Percentiles rank a stretch among this genome's conserved stretches.
Evolutionary conservation across 2,113 vertebrate species (phyloP).

Genomic region (Buteo buteo): DNA sequence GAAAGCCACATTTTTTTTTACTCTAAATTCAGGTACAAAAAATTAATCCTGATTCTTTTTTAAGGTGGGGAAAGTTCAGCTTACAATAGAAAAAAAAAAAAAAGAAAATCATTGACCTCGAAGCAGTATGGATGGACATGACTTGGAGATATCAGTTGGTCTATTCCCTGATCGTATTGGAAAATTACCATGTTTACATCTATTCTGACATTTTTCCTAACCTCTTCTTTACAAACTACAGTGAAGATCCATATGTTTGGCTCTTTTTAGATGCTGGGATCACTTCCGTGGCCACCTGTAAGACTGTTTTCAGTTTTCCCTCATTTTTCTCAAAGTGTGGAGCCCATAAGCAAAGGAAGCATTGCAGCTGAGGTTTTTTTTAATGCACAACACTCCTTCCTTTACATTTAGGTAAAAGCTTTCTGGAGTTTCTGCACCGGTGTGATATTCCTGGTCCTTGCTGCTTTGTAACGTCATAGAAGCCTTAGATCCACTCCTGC

Average conservation of each 20-base stretch:
- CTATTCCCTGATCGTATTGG: accelerated
- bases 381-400: not conserved
- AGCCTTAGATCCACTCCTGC: not conserved
- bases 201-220: not conserved
- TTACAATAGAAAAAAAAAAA: not conserved
- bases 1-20: not conserved
- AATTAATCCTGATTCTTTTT: not conserved
- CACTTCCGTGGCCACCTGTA: not conserved
- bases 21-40: not conserved
- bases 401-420: not conserved
- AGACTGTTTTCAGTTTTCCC: not conserved
- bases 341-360: not conserved
- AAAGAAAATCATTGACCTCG: not conserved
- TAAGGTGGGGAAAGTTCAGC: not conserved
- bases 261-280: not conserved
- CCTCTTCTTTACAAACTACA: not conserved
- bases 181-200: not conserved
- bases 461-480: not conserved
- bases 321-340: not conserved
- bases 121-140: not conserved
- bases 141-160: not conserved
- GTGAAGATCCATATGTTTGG: not conserved
- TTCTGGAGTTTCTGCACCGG: not conserved
- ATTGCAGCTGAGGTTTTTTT: not conserved
- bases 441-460: not conserved